A percentile compares a stretch with the other conserved stretches of the same genome.
These are phyloP conservation scores for Brachymystax lenok DNA, from an alignment of 2,797 vertebrate species.

Conservation along the genomic window DNA sequence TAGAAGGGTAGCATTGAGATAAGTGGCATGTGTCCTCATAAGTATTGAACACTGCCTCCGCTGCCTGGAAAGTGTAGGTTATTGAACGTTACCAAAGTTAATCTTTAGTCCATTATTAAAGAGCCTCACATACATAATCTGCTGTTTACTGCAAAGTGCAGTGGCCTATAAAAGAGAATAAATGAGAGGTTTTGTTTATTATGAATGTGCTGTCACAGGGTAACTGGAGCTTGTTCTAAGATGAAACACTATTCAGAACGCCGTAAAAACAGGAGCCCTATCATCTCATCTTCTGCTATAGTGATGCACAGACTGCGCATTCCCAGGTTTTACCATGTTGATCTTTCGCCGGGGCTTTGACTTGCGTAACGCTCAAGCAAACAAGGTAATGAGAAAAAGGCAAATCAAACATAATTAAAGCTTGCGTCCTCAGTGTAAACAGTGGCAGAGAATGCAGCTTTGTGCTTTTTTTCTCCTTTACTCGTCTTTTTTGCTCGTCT, in stretches of 20 bases:
- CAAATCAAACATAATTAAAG: conserved; percentile 71
- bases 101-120: conserved; percentile 2
- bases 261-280: conserved; percentile 46
- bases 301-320: conserved; percentile 34
- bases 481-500: conserved; percentile 16
- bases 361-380: conserved; percentile 65
- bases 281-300: conserved; percentile 37
- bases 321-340: conserved; percentile 64
- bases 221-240: conserved; percentile 50
- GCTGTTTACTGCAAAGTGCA: background rate
- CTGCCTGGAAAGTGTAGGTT: background rate
- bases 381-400: conserved; percentile 75
- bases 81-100: background rate
- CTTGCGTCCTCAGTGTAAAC: conserved; percentile 61
- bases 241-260: conserved; percentile 39
- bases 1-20: background rate
- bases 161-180: conserved; percentile 14
- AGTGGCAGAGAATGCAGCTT: conserved; percentile 55
- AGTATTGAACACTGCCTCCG: background rate
- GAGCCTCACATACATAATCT: conserved; percentile 15
- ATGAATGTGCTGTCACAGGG: conserved; percentile 39
- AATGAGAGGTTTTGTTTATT: conserved; percentile 18
- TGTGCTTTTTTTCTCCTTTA: conserved; percentile 48
- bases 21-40: no score
- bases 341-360: conserved; percentile 65